Evolutionary conservation across 2,888 invertebrate species (phyloP), one percentile per base, ranked within the genome.

Genomic region (Mesorhabditis sp.): DNA sequence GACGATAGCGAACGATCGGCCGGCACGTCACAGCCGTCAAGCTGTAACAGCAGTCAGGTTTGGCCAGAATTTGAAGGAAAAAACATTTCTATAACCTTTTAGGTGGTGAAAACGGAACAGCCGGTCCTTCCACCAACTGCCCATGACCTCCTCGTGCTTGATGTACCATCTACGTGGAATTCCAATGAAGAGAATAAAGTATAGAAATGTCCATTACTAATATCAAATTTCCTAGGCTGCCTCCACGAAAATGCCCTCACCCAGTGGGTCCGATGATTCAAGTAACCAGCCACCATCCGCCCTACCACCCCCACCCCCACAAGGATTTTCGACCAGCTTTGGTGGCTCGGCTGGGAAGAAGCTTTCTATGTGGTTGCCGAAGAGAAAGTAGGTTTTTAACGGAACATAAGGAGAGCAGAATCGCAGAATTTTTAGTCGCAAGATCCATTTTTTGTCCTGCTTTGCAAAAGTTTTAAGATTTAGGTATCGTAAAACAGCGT

Each of bases 311-410:
- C 58, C 7, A 2, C 58, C 58, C 7, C 58, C 58, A 50, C 58
- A 10, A n/a, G 10, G 10, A 50, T 50, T 50, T n/a, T 50, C 58
- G 58, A 50, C 58, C 7, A 50, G 58, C n/a, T 50, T 50, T 50
- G 58, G 58, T n/a, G 58, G 58, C 7, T 13, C 66, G 13, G 67
- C 65, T 2, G 13, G 69, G 4, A 75, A 75, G 66, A 78, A 78
- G 45, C 44, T 78, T 6, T 75, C 76, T 28, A 70, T 78, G 72
- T 78, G 76, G 63, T 69, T 74, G 63, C 71, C 72, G 28, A 78
- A 78, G 45, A 65, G 78, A 28, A 70, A 71, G 66, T 76, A 76
- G 66, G 58, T 50, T 50, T 50, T n/a, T 13, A 50, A n/a, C n/a
- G 58, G n/a, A 50, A 50, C 7, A 2, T 50, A 50, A 50, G 58